Conservation (phyloP, 2,113 vertebrate genomes). For the Chrysochloris asiatica region DNA sequence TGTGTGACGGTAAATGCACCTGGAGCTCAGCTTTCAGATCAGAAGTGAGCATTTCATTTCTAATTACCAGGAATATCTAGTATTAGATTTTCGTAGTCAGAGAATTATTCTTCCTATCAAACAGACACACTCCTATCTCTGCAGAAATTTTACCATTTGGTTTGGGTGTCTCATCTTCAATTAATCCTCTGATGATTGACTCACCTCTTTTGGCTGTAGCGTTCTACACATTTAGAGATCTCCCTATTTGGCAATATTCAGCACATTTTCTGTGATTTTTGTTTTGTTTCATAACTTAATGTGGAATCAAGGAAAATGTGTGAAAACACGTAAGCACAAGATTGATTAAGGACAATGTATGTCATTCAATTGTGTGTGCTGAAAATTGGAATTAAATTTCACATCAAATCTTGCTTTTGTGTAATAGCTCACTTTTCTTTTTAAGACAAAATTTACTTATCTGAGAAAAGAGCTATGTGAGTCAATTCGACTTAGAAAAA, state of each 20-base stretch:
- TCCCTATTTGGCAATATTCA: constrained; percentile 34
- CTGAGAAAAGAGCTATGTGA: constrained; percentile 25
- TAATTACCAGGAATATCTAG: constrained; percentile 66
- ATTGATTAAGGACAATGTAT: constrained; percentile 35
- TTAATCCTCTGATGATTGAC: background rate
- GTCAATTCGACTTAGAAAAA: constrained; percentile 16
- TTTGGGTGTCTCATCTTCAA: background rate
- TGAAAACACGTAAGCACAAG: background rate
- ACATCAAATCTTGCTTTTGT: constrained; percentile 6
- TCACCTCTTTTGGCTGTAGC: background rate
- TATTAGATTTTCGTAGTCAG: constrained; percentile 37
- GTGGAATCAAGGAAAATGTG: constrained; percentile 28
- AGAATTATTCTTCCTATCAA: constrained; percentile 3
- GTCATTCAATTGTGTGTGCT: constrained; percentile 2
- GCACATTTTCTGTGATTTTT: constrained; percentile 53
- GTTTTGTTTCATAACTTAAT: constrained; percentile 50
- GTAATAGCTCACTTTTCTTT: constrained; percentile 48
- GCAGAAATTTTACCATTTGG: constrained; percentile 26
- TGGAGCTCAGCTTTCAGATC: constrained; percentile 70
- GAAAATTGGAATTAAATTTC: constrained; percentile 44
- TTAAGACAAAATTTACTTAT: background rate
- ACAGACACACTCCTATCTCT: background rate
- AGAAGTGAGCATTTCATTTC: constrained; percentile 63
- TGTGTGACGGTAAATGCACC: constrained; percentile 71
- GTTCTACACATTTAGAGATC: constrained; percentile 18